Base-by-base conservation (phyloP, 2,113 vertebrate species). In the Nymphicus hollandicus region DNA sequence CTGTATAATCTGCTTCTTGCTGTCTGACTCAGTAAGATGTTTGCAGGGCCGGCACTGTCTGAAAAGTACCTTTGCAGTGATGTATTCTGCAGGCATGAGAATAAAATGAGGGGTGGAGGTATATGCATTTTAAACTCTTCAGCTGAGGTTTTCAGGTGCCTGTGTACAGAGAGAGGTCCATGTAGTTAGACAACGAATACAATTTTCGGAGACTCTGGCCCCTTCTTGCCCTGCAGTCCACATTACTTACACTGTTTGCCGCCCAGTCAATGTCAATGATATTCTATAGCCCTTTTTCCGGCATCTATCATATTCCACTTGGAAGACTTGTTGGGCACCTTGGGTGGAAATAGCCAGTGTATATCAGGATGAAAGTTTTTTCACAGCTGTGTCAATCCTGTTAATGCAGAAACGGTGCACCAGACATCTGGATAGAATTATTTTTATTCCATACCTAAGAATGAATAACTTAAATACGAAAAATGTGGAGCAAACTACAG, bases 381-480 rank as follows among this genome's bases (percentile, higher is more conserved):
- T 85, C 61, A 49, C 71, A 84, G 89, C 91, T 68, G 50, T 83
- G 37, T 72, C 63, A 70, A 18, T 82, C 89, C 70, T 77, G 8
- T 82, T 95, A 82, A 71, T 61, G 50, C 58, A 91, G 46, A 89
- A 96, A 63, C 0, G 0, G 58, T 73, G 29, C 41, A 46, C 6
- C 28, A 72, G 43, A 27, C 46, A 58, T 56, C 50, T 95, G 89
- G 19, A 70, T 94, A 73, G 68, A 83, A 73, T 91, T 58, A 83
- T 39, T 64, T 88, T 79, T 72, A 76, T 88, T 95, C 63, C 39
- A 29, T 66, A 11, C 35, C 89, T 84, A 74, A 74, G 85, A 80
- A 58, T 46, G 10, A 87, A 55, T 39, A 11, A 46, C 29, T 86
- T 83, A 58, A 88, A 65, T 72, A 50, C 27, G 53, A 93, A 88